A percentile compares a stretch with the other conserved stretches of the same genome.
phyloP scores from a whole-genome alignment of 2,888 invertebrate genomes.

The Mimumesa dahlbomi region DNA sequence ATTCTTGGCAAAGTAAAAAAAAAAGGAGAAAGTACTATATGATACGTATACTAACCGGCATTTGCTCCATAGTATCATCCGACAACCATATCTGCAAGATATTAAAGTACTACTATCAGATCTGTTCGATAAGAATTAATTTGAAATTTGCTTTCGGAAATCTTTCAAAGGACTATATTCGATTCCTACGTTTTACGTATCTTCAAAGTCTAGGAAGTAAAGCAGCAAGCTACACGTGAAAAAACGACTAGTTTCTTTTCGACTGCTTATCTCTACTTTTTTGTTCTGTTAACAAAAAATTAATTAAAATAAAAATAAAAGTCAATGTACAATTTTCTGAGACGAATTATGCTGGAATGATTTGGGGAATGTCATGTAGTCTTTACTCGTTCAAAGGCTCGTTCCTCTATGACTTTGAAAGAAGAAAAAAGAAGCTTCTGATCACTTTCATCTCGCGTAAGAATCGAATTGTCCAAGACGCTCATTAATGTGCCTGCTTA shows the following conservation, averaged over 20 bases:
- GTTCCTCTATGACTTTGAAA: constrained; percentile 41
- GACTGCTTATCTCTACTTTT: too few relatives aligned
- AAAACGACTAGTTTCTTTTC: too few relatives aligned
- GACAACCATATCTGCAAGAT: constrained; percentile 89
- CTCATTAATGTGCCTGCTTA: constrained; percentile 82
- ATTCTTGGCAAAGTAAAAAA: background rate
- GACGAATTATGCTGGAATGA: too few relatives aligned
- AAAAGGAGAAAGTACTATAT: background rate
- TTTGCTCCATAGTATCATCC: constrained; percentile 86
- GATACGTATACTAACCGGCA: constrained; percentile 87
- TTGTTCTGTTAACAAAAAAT: too few relatives aligned
- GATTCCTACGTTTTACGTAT: constrained; percentile 5
- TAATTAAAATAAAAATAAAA: too few relatives aligned
- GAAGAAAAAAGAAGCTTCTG: constrained; percentile 17
- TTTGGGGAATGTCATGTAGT: constrained; percentile 33
- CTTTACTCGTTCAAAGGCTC: constrained; percentile 77
- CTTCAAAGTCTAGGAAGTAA: background rate
- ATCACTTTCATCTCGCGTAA: constrained; percentile 20
- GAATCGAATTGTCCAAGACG: constrained; percentile 57
- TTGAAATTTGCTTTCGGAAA: constrained; percentile 31
- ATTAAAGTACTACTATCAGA: constrained; percentile 61
- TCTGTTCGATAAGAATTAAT: constrained; percentile 20
- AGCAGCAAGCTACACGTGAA: too few relatives aligned
- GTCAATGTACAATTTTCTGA: too few relatives aligned
- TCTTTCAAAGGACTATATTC: constrained; percentile 5